phyloP scores from a whole-genome alignment of 2,797 vertebrate species.

The Mustela erminea region DNA sequence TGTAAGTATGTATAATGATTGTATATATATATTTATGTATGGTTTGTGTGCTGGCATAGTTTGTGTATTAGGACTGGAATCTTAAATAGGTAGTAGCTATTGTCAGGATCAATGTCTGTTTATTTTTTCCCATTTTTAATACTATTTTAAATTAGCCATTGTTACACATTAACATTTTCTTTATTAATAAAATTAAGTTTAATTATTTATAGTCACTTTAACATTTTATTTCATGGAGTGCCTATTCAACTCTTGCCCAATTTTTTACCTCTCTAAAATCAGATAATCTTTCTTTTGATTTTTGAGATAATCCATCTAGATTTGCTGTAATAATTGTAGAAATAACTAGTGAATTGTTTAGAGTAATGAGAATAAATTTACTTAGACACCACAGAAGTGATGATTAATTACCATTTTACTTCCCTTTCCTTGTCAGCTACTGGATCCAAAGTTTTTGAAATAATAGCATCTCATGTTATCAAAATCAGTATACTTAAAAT shows the following conservation, averaged over 20 bases:
- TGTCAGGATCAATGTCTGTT: not conserved
- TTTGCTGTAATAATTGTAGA: not conserved
- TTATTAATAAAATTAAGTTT: not conserved
- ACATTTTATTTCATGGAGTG: not conserved
- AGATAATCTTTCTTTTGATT: not conserved
- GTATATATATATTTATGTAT: too few species aligned
- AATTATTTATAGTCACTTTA: not conserved
- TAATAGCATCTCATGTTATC: not conserved
- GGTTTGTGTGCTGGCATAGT: rapidly evolving
- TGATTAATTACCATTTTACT: not conserved
- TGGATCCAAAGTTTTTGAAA: not conserved
- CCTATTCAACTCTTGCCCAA: not conserved
- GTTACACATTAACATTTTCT: not conserved
- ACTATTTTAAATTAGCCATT: not conserved
- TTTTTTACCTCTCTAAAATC: not conserved
- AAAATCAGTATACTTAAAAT: not conserved
- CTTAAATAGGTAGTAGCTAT: not conserved
- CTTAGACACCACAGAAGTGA: not conserved
- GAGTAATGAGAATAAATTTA: not conserved
- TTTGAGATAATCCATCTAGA: not conserved
- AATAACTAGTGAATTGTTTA: not conserved
- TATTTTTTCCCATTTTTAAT: not conserved
- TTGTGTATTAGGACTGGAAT: not conserved
- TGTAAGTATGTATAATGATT: not conserved
- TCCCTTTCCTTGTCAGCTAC: not conserved